Evolutionary conservation across 2,888 invertebrate species (phyloP), one percentile per base, ranked within the genome.

Genomic region (Dendrolimus houi): DNA sequence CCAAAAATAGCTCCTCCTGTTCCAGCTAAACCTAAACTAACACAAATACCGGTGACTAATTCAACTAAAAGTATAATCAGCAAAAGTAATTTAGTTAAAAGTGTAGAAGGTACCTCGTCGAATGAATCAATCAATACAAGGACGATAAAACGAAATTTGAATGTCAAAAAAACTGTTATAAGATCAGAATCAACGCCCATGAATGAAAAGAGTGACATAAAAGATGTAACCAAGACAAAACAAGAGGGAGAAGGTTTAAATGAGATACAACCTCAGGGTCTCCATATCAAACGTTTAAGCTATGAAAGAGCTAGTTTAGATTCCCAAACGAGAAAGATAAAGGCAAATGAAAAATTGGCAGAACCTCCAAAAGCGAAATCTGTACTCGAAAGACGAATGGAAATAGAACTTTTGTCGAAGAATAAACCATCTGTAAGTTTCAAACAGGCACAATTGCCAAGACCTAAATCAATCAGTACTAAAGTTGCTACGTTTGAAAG

Each of bases 1-100:
- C 77, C 91, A 7, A 90, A 89, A 75, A 59, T 82, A 60, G 94
- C 94, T 10, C 94, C 94, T 2, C 94, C 94, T 0, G 92, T 94
- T 61, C 94, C 94, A 52, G 87, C 84, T 0, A 94, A 94, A 81
- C 94, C 94, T 52, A 89, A 85, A 79, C 71, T 87, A 9, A 68
- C 81, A 52, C 81, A 74, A 62, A 76, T 82, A 58, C 71, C 83
- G 8, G 64, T 75, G 29, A 59, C 74, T 6, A 64, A 65, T 55
- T 72, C 76, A 64, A 70, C 68, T 56, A 78, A 72, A 66, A 60
- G 59, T 56, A 59, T 67, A 10, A 74, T 60, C 59, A 79, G 68
- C 64, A 71, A 62, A 8, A 67, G 60, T 10, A 64, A 59, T 17
- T 53, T 68, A 54, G 59, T 60, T 8, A 84, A 75, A 64, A 75